These are phyloP conservation scores for Drosophila rellima DNA, from an alignment of 2,888 invertebrate genomes.

Conservation along the genomic window DNA sequence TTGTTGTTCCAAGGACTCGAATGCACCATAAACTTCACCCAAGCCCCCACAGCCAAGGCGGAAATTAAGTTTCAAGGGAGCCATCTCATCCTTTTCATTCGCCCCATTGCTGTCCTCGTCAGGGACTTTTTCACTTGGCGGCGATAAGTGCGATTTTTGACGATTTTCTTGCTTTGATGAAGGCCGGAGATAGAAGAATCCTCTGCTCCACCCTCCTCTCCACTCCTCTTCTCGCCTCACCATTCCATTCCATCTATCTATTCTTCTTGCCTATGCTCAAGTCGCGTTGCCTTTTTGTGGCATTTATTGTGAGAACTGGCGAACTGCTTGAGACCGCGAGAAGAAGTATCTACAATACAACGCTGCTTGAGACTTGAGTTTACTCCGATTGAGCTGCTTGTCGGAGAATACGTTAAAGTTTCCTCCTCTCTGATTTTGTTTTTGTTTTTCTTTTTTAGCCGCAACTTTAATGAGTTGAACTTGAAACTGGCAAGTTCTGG, in stretches of 20 bases:
- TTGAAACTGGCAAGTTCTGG: conserved; percentile 31
- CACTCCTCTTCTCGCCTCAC: neutral
- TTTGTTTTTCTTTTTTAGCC: conserved; percentile 23
- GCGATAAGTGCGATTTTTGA: conserved; percentile 82
- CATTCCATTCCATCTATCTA: neutral
- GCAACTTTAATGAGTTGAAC: conserved; percentile 73
- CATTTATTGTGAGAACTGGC: conserved; percentile 66
- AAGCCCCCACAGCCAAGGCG: conserved; percentile 56
- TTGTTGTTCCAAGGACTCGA: conserved; percentile 78
- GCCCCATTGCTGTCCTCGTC: conserved; percentile 16
- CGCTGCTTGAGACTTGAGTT: conserved; percentile 39
- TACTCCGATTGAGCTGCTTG: conserved; percentile 32
- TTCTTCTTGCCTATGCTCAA: conserved; percentile 2
- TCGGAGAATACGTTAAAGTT: conserved; percentile 29
- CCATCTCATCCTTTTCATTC: conserved; percentile 31
- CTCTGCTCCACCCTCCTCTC: conserved; percentile 3
- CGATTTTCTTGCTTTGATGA: conserved; percentile 72
- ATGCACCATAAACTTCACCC: conserved; percentile 64
- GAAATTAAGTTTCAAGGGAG: conserved; percentile 76
- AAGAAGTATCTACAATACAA: conserved; percentile 38
- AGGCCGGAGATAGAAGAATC: conserved; percentile 49
- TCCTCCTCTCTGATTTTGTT: conserved; percentile 9
- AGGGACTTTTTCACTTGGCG: conserved; percentile 57
- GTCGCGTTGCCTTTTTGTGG: conserved; percentile 60
- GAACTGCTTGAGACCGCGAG: conserved; percentile 36